Conservation (phyloP, 2,113 vertebrate genomes). For the Ammodytes dubius region DNA sequence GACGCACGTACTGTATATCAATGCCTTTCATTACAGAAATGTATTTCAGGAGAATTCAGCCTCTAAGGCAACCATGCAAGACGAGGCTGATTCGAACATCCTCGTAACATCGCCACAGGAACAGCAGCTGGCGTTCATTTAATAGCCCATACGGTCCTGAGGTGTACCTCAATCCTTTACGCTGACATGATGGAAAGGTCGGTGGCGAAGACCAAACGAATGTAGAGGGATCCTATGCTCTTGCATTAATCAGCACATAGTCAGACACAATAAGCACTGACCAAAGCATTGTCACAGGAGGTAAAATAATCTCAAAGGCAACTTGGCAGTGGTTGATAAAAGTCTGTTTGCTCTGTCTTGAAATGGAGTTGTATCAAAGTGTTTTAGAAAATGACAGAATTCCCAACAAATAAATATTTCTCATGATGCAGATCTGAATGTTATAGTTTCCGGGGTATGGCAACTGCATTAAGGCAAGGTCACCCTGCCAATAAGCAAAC, state of each 20-base stretch:
- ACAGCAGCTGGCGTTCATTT: slow-evolving; percentile 70
- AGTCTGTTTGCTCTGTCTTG: slow-evolving; percentile 30
- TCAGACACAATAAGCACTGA: slow-evolving; percentile 13
- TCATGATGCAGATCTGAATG: neutral
- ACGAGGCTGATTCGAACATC: slow-evolving; percentile 15
- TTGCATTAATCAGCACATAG: slow-evolving; percentile 21
- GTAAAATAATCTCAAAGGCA: slow-evolving; percentile 22
- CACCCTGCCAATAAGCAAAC: neutral
- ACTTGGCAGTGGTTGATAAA: slow-evolving; percentile 3
- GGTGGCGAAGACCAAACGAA: slow-evolving; percentile 17
- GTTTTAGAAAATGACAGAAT: slow-evolving; percentile 20
- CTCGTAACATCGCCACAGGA: slow-evolving; percentile 34
- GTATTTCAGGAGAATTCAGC: slow-evolving; percentile 59
- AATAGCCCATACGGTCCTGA: slow-evolving; percentile 61
- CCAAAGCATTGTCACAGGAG: slow-evolving; percentile 28
- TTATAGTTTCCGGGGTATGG: slow-evolving; percentile 1
- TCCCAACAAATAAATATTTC: slow-evolving; percentile 25
- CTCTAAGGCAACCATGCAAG: slow-evolving; percentile 44
- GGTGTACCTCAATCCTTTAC: slow-evolving; percentile 49
- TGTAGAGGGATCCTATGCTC: neutral
- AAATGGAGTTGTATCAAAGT: slow-evolving; percentile 13
- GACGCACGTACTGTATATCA: slow-evolving; percentile 56
- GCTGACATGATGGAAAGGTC: slow-evolving; percentile 39
- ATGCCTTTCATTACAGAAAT: slow-evolving; percentile 68
- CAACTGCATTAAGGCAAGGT: slow-evolving; percentile 21